Evolutionary conservation across 2,113 vertebrate genomes (phyloP).

Genomic region (Nestor notabilis): DNA sequence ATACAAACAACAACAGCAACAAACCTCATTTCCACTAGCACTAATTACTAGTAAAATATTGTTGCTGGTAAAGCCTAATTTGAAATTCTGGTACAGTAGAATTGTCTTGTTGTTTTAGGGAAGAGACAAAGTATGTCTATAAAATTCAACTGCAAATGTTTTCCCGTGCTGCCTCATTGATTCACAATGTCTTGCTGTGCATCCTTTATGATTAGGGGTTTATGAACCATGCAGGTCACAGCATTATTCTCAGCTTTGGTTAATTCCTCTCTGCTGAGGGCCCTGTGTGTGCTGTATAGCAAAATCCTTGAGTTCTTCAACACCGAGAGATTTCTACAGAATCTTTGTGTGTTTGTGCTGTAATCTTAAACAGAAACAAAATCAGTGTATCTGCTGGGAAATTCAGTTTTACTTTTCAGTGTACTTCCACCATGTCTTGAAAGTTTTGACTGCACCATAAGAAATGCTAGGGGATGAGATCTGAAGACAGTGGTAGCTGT

Average conservation of each 20-base stretch:
- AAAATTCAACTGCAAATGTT: constrained; percentile 21
- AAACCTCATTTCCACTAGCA: background rate
- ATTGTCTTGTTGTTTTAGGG: background rate
- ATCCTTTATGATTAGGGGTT: background rate
- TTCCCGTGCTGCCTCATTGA: background rate
- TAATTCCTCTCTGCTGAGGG: background rate
- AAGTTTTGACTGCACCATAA: background rate
- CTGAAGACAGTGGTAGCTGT: background rate
- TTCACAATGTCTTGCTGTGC: background rate
- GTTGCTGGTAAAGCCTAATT: background rate
- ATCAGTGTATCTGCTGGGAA: background rate
- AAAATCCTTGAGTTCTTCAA: background rate
- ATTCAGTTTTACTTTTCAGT: background rate
- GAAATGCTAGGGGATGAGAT: background rate
- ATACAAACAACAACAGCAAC: background rate
- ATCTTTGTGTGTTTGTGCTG: background rate
- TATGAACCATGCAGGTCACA: background rate
- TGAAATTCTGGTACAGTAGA: background rate
- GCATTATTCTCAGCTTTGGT: background rate
- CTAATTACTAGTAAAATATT: background rate
- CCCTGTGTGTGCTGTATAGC: background rate
- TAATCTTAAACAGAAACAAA: background rate
- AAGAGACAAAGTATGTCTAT: background rate
- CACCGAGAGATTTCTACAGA: background rate
- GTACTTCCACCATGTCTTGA: background rate